A percentile compares a stretch with the other conserved stretches of the same genome.
These are phyloP conservation scores for Epinotia demarniana DNA, from an alignment of 2,888 invertebrate species.

Conservation along the genomic window DNA sequence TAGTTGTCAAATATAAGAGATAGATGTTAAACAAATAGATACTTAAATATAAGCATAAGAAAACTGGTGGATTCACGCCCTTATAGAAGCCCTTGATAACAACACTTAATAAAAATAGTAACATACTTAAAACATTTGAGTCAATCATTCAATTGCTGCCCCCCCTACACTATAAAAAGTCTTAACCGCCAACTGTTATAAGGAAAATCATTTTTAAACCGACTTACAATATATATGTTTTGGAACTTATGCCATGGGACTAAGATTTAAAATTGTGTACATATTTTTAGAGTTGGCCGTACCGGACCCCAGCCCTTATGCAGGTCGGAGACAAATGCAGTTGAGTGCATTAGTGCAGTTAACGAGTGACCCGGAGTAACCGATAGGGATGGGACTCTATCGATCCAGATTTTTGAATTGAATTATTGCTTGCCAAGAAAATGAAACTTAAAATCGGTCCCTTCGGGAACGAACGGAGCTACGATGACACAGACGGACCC, in stretches of 20 bases:
- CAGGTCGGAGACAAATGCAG: constrained; percentile 18
- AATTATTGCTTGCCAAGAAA: too few relatives aligned
- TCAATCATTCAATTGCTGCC: constrained; percentile 34
- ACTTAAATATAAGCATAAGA: too few relatives aligned
- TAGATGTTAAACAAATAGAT: too few relatives aligned
- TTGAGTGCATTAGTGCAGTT: constrained; percentile 34
- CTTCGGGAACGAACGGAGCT: too few relatives aligned
- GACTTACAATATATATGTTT: neutral
- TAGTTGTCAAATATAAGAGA: too few relatives aligned
- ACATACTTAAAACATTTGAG: constrained; percentile 10
- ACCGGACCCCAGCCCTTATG: constrained; percentile 11
- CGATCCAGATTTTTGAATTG: neutral
- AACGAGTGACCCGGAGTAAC: constrained; percentile 21
- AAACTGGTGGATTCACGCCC: too few relatives aligned
- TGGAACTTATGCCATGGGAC: neutral
- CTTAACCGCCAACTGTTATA: neutral
- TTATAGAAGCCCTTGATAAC: neutral
- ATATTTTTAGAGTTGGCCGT: neutral
- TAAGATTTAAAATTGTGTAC: neutral
- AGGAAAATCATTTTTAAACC: neutral
- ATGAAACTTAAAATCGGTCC: too few relatives aligned
- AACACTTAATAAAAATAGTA: constrained; percentile 9
- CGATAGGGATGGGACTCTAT: constrained; percentile 7
- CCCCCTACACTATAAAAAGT: neutral
- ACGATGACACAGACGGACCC: too few relatives aligned